Evolutionary conservation across 1,140 invertebrate genomes (phyloP), one percentile per base, ranked within the genome.

Genomic region (Drosophila fuyamai): DNA sequence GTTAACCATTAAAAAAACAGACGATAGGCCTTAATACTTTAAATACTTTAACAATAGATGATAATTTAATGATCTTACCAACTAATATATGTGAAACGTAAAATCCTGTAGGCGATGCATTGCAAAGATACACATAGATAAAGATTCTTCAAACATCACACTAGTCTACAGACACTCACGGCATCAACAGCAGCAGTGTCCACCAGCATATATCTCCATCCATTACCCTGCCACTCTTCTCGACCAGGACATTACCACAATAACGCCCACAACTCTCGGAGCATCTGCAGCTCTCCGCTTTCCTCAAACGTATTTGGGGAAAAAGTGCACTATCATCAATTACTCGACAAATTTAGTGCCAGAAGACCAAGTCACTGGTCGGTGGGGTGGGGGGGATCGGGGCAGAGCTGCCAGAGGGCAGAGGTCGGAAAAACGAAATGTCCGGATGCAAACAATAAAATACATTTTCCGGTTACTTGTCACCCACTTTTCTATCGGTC

Each of bases 391-490:
- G 44, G 51, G 14, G 10, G 58, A n/a, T n/a, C n/a, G n/a, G 40
- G 44, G 13, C 44, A 55, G 41, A 41, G 36, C 47, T n/a, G 47
- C 13, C 47, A n/a, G 47, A 35, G 59, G 59, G 48, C 48, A 63
- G 74, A 72, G 71, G 60, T 78, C 76, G 76, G 71, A 62, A 73
- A 76, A 89, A 70, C 76, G 76, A 89, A 83, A 84, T 83, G 84
- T 73, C 81, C 85, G 84, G 84, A 89, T 84, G 85, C 85, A 89
- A 89, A 89, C 84, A 89, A 89, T 89, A 89, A 89, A 89, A 89
- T 90, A 89, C 84, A 90, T 89, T 89, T 89, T 89, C 84, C 84
- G 84, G 84, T 89, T 89, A 84, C 84, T 89, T 89, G 84, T 89
- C 84, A 89, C 84, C 84, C 81, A 89, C 68, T 89, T 89, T 89